phyloP scores from a whole-genome alignment of 2,797 vertebrate genomes.

The Anguilla obscura region DNA sequence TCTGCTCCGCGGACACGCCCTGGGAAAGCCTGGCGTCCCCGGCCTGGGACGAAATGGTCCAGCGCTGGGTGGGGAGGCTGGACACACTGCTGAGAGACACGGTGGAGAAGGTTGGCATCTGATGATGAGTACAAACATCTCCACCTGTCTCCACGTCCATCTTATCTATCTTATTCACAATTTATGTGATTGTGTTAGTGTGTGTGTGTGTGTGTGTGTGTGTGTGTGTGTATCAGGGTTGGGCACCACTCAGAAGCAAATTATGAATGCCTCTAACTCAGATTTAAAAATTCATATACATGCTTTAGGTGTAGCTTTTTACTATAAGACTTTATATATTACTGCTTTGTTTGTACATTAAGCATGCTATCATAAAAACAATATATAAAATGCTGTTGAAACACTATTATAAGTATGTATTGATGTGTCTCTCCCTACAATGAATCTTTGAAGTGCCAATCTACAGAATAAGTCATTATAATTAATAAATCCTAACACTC shows the following conservation, averaged over 20 bases:
- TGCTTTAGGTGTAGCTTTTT: too few relatives aligned
- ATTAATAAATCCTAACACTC: too few relatives aligned
- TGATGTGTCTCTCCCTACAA: too few relatives aligned
- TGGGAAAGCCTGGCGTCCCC: constrained; percentile 59
- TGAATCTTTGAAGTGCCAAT: too few relatives aligned
- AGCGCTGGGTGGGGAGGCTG: constrained; percentile 73
- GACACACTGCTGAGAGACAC: constrained; percentile 62
- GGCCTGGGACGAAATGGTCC: constrained; percentile 73
- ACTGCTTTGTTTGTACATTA: too few relatives aligned
- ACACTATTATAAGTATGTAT: too few relatives aligned
- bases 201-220: background rate
- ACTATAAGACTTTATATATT: too few relatives aligned
- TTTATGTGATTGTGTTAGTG: background rate
- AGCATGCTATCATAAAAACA: too few relatives aligned
- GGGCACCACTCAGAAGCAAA: background rate
- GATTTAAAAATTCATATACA: too few relatives aligned
- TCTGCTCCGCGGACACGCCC: constrained; percentile 69
- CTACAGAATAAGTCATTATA: too few relatives aligned
- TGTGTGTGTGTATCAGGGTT: background rate
- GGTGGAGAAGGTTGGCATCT: constrained; percentile 56
- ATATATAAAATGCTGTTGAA: too few relatives aligned
- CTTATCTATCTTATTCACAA: background rate
- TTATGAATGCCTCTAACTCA: background rate
- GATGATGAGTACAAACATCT: background rate
- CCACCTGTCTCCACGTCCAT: background rate